These are phyloP conservation scores for Nomada ruficornis DNA, from an alignment of 2,888 invertebrate genomes.

Conservation along the genomic window DNA sequence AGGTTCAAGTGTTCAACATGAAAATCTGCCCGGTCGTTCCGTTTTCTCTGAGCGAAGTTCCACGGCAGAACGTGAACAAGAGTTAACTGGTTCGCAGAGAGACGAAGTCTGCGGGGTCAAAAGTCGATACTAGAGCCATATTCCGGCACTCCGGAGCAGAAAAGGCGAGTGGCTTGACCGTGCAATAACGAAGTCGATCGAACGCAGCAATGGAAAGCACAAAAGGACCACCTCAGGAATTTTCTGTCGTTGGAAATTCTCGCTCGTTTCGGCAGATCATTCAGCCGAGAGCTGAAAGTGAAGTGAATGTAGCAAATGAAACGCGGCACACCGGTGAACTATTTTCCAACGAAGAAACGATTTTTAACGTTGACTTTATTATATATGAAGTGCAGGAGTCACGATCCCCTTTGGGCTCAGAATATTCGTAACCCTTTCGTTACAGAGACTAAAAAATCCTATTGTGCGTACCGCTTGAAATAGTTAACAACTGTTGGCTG, in stretches of 20 bases:
- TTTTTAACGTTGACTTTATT: neutral
- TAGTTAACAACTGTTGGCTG: no score
- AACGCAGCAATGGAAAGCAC: neutral
- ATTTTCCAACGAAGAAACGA: neutral
- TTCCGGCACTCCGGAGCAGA: neutral
- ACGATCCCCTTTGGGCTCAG: no score
- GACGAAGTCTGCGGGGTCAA: neutral
- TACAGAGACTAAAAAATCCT: no score
- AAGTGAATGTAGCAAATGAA: slow-evolving; percentile 20
- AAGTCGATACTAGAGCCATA: slow-evolving; percentile 12
- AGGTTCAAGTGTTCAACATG: neutral
- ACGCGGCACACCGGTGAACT: neutral
- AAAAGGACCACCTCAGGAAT: slow-evolving; percentile 15
- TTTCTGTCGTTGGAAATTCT: slow-evolving; percentile 11
- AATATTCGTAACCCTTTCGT: no score
- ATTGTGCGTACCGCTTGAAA: no score
- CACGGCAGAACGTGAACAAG: neutral
- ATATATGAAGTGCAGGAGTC: no score
- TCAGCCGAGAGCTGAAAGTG: neutral
- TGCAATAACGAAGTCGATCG: slow-evolving; percentile 11
- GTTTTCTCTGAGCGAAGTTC: neutral
- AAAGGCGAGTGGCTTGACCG: neutral
- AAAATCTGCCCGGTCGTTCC: neutral
- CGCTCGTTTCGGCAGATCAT: slow-evolving; percentile 18
- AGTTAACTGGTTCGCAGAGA: slow-evolving; percentile 17